Base-by-base conservation (phyloP, 2,113 vertebrate species). In the Platysteira castanea region DNA sequence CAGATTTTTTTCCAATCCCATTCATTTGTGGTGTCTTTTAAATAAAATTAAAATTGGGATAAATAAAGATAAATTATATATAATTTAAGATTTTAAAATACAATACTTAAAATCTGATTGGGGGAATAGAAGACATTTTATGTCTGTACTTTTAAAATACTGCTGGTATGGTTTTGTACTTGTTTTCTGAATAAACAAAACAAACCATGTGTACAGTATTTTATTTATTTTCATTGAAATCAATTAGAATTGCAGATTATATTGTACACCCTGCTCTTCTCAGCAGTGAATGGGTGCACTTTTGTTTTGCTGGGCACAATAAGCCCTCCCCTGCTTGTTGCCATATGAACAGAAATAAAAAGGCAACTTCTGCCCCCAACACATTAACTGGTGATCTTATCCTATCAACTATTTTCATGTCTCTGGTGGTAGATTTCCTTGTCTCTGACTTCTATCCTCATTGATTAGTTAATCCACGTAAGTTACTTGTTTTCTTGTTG, bases 151-250 rank as follows among this genome's bases (percentile, higher is more conserved):
- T 95, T 96, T 50, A 82, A 82, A 78, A 60, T 65, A 30, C 4
- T 16, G 7, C 74, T 60, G 39, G 11, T 42, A 77, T 60, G 54
- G 24, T 91, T 89, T 85, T 60, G 30, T 80, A 87, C 39, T 94
- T 78, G 46, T 69, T 96, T 97, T 95, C 70, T 60, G 81, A 95
- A 90, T 88, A 90, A 96, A 54, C 73, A 88, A 89, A 92, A 74
- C 71, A 92, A 92, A 42, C 11, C 13, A 5, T 39, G 12, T 79
- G 35, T 68, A 33, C 88, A 56, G 75, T 30, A 23, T 8, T 93
- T 87, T 23, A 15, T 9, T 90, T 90, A 24, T 75, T 93, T 71
- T 67, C 46, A 21, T 24, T 49, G 56, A 56, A 56, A 61, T 46
- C 15, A 7, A 6, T 30, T 46, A 56, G 46, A 85, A 56, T 67